phyloP scores from a whole-genome alignment of 53 echinoderm and acorn worm genomes.

The Patiria pectinifera region DNA sequence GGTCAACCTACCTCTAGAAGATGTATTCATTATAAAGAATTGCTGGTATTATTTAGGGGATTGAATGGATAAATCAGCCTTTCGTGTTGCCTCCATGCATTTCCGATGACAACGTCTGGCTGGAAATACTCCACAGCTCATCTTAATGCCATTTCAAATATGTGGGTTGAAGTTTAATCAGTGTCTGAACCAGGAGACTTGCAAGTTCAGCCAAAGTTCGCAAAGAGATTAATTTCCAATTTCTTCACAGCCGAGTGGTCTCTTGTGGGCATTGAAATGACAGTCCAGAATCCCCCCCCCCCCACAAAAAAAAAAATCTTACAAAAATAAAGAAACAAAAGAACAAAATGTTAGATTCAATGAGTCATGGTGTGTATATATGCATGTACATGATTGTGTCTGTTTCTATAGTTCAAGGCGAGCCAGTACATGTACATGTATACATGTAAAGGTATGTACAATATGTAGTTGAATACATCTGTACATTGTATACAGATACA shows the following conservation, averaged over 20 bases:
- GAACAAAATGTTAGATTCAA: background rate
- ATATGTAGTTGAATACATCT: too few species aligned
- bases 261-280: background rate
- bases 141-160: background rate
- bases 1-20: too few species aligned
- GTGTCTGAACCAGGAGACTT: background rate
- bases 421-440: background rate
- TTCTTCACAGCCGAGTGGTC: background rate
- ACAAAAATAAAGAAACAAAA: background rate
- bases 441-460: background rate
- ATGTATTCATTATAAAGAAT: too few species aligned
- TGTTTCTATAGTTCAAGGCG: background rate
- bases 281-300: background rate
- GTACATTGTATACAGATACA: too few species aligned
- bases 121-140: background rate
- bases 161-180: conserved; percentile 8
- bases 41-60: background rate
- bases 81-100: background rate
- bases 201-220: background rate
- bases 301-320: background rate
- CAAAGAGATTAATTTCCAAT: background rate
- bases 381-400: background rate
- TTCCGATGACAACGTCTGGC: background rate
- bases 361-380: background rate
- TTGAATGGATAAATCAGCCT: too few species aligned